A percentile compares a stretch with the other conserved stretches of the same genome.
phyloP scores from a whole-genome alignment of 2,888 invertebrate species.

The Rutpela maculata region DNA sequence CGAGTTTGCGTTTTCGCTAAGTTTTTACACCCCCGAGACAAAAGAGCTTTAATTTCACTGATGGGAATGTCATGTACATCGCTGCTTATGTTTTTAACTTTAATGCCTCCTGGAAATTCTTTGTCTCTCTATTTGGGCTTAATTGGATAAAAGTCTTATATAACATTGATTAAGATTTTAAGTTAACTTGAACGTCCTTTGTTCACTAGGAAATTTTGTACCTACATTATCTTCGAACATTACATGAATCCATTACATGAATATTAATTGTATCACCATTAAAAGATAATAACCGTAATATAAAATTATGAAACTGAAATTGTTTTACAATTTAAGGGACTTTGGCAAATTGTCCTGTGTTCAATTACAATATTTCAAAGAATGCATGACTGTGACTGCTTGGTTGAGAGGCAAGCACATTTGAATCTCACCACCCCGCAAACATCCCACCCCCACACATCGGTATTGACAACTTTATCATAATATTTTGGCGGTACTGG shows the following conservation, averaged over 20 bases:
- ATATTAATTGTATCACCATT: too few relatives aligned
- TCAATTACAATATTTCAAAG: too few relatives aligned
- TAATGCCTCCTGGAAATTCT: constrained; percentile 42
- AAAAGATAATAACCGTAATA: too few relatives aligned
- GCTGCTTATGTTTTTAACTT: constrained; percentile 54
- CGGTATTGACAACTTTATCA: too few relatives aligned
- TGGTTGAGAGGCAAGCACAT: too few relatives aligned
- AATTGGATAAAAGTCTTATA: constrained; percentile 52
- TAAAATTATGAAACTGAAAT: too few relatives aligned
- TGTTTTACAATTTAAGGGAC: too few relatives aligned
- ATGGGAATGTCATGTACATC: constrained; percentile 57
- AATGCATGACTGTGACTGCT: too few relatives aligned
- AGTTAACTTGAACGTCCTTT: not conserved
- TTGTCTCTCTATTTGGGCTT: constrained; percentile 43
- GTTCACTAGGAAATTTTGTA: not conserved
- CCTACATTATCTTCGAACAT: not conserved
- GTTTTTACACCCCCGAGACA: constrained; percentile 54
- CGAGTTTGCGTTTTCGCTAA: constrained; percentile 55
- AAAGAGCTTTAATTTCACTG: constrained; percentile 57
- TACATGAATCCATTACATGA: not conserved
- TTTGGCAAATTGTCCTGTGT: too few relatives aligned
- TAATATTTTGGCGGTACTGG: too few relatives aligned
- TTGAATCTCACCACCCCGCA: too few relatives aligned
- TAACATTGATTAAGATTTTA: constrained; percentile 39
- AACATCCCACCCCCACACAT: too few relatives aligned